Evolutionary conservation across 2,888 invertebrate genomes (phyloP).

Genomic region (Teleogryllus oceanicus): DNA sequence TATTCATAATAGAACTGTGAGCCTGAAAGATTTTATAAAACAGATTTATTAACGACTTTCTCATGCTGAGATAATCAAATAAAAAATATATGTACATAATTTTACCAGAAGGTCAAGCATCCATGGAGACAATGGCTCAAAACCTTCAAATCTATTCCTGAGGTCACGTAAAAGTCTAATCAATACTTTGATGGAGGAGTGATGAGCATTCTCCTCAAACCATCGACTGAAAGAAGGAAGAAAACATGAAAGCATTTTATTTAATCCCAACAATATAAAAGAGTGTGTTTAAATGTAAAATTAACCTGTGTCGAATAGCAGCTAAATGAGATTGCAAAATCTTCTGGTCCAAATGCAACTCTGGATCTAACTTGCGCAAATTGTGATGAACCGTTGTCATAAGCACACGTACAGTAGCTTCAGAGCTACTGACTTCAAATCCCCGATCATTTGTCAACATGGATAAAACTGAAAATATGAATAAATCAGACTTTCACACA

Average conservation of each 20-base stretch:
- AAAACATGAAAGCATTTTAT: not conserved
- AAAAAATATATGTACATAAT: not conserved
- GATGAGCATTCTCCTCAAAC: constrained; percentile 98
- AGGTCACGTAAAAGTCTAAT: constrained; percentile 92
- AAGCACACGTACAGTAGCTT: constrained; percentile 83
- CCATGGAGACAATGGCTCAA: constrained; percentile 92
- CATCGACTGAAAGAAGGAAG: constrained; percentile 61
- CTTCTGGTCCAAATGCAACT: constrained; percentile 66
- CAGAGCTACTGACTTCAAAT: constrained; percentile 81
- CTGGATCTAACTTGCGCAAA: constrained; percentile 86
- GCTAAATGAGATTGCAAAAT: constrained; percentile 85
- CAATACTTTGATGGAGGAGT: constrained; percentile 91
- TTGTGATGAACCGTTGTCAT: constrained; percentile 94
- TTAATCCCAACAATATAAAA: not conserved
- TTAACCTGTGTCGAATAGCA: constrained; percentile 78
- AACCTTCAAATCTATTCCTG: constrained; percentile 81
- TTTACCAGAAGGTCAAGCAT: constrained; percentile 81
- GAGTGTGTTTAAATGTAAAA: not conserved
- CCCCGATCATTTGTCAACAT: constrained; percentile 66
- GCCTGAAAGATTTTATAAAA: constrained; percentile 53
- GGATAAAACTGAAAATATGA: constrained; percentile 46
- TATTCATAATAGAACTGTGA: constrained; percentile 95
- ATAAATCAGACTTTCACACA: not conserved
- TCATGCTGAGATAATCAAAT: not conserved
- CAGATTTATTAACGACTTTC: not conserved